phyloP scores from a whole-genome alignment of 1,140 invertebrate genomes.

The Vollenhovia emeryi region DNA sequence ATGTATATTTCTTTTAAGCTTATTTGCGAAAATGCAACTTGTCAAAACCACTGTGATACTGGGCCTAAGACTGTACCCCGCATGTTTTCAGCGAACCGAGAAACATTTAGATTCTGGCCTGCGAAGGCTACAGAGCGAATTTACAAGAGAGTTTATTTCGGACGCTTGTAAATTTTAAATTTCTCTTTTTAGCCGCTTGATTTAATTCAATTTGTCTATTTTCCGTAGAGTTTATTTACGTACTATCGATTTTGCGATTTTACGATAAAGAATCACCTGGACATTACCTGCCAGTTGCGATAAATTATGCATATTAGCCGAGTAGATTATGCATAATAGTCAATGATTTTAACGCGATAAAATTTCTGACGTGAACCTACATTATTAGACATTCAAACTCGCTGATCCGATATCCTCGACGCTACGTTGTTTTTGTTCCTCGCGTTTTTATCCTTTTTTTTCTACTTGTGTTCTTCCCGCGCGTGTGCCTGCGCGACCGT shows the following conservation, averaged over 20 bases:
- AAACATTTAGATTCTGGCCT: not conserved
- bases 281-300: not conserved
- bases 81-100: not conserved
- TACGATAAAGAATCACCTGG: not conserved
- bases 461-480: not conserved
- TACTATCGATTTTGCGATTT: not conserved
- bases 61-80: too few relatives aligned
- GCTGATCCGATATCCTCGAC: not conserved
- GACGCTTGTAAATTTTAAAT: not conserved
- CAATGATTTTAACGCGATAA: not conserved
- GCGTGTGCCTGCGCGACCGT: not conserved
- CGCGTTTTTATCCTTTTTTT: not conserved
- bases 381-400: not conserved
- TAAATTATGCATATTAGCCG: not conserved
- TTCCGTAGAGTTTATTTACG: not conserved
- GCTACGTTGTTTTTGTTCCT: not conserved
- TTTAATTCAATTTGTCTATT: not conserved
- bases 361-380: not conserved
- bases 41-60: too few relatives aligned
- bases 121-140: not conserved
- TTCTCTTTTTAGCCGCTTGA: not conserved
- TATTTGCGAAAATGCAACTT: too few relatives aligned
- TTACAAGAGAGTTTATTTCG: not conserved
- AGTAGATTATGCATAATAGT: not conserved
- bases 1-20: too few relatives aligned